These are phyloP conservation scores for Glaucidium brasilianum DNA, from an alignment of 2,113 vertebrate species.

Conservation along the genomic window DNA sequence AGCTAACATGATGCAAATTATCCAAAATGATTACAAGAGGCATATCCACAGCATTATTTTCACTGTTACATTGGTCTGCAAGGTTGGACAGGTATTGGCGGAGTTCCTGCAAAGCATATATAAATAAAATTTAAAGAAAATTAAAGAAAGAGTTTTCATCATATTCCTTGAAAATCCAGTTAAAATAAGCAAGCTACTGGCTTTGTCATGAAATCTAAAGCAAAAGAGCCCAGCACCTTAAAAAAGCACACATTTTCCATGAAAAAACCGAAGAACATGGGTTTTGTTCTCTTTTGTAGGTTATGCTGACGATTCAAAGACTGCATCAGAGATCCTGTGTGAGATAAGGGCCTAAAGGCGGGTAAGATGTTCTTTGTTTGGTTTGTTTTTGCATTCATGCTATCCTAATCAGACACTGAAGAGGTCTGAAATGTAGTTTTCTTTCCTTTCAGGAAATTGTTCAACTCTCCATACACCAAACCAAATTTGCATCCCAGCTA, in stretches of 20 bases:
- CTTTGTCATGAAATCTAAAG: neutral
- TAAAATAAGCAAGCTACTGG: neutral
- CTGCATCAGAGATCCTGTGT: neutral
- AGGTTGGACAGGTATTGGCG: slow-evolving; percentile 93
- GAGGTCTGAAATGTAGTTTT: neutral
- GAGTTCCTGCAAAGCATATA: slow-evolving; percentile 78
- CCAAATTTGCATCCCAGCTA: neutral
- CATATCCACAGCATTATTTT: slow-evolving; percentile 79
- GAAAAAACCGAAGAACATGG: neutral
- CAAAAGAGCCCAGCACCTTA: neutral
- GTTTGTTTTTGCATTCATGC: neutral
- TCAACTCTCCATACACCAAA: neutral
- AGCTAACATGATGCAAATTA: slow-evolving; percentile 94
- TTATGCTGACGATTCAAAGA: neutral
- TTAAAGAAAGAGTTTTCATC: neutral
- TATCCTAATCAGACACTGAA: neutral
- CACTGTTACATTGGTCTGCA: slow-evolving; percentile 89
- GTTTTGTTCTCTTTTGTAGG: neutral
- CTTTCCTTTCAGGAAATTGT: neutral
- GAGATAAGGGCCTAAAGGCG: neutral
- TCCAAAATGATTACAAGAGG: slow-evolving; percentile 95
- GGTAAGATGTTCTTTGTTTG: neutral
- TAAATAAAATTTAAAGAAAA: neutral
- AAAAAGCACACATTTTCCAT: neutral
- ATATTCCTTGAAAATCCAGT: neutral